Conservation (phyloP, 64 coral and sea anemone species). For the Anthopleura sola region DNA sequence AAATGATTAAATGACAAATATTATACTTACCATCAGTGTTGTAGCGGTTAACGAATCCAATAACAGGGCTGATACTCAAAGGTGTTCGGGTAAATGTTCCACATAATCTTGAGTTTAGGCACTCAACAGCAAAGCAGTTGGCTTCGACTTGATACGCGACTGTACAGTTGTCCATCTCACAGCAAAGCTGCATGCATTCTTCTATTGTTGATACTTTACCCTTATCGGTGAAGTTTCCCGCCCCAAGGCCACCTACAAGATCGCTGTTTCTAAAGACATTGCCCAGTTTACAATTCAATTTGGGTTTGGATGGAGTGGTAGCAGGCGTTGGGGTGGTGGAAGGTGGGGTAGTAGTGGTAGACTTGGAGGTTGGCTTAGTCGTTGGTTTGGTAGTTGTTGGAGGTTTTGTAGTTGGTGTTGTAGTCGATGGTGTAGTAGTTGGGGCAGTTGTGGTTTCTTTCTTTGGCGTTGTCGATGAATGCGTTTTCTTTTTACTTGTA, state of each 20-base stretch:
- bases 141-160: slow-evolving; percentile 66
- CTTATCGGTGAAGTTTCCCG: slow-evolving; percentile 86
- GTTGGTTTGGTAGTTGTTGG: slow-evolving; percentile 25
- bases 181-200: slow-evolving; percentile 79
- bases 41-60: slow-evolving; percentile 76
- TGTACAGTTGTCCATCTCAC: slow-evolving; percentile 61
- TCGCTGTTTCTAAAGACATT: slow-evolving; percentile 69
- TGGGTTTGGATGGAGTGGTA: not conserved
- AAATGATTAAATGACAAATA: no score
- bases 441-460: not conserved
- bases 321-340: slow-evolving; percentile 4
- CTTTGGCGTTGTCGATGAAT: not conserved
- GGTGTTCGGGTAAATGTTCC: slow-evolving; percentile 46
- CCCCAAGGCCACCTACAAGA: slow-evolving; percentile 70
- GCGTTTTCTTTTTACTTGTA: not conserved
- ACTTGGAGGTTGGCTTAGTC: not conserved
- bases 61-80: slow-evolving; percentile 58
- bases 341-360: not conserved
- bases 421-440: slow-evolving; percentile 15
- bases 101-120: slow-evolving; percentile 51
- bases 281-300: slow-evolving; percentile 40
- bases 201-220: slow-evolving; percentile 60
- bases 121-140: slow-evolving; percentile 70
- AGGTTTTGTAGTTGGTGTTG: slow-evolving; percentile 11
- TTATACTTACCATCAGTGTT: slow-evolving; percentile 37